Evolutionary conservation across 2,888 invertebrate species (phyloP).

Genomic region (Colletes collaris): DNA sequence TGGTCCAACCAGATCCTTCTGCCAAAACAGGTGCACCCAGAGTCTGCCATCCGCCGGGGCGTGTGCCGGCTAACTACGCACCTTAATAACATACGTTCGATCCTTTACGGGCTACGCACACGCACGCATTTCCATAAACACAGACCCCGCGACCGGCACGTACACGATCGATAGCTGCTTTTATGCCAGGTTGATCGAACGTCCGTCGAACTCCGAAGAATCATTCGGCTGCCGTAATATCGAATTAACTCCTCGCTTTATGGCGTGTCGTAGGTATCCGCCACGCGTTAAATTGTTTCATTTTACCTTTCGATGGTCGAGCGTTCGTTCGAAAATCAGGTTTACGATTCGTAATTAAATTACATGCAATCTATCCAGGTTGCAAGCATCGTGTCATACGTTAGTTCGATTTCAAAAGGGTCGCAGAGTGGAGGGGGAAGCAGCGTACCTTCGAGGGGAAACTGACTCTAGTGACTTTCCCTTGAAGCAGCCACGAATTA

Average conservation of each 20-base stretch:
- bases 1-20: constrained; percentile 69
- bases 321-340: no score
- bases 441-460: no score
- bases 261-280: no score
- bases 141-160: constrained; percentile 23
- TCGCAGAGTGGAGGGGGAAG: no score
- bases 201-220: background rate
- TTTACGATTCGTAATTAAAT: no score
- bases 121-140: constrained; percentile 70
- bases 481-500: no score
- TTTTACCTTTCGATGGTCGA: no score
- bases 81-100: constrained; percentile 66
- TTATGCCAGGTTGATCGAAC: constrained; percentile 7
- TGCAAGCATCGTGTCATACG: no score
- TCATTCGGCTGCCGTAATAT: background rate
- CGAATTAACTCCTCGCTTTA: background rate
- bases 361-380: no score
- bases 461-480: no score
- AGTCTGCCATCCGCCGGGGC: constrained; percentile 57
- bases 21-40: constrained; percentile 68
- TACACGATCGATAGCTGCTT: constrained; percentile 17
- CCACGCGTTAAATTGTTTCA: no score
- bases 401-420: no score
- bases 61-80: constrained; percentile 70
- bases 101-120: constrained; percentile 60